Base-by-base conservation (phyloP, 2,888 invertebrate genomes). In the Pristionchus mayeri region DNA sequence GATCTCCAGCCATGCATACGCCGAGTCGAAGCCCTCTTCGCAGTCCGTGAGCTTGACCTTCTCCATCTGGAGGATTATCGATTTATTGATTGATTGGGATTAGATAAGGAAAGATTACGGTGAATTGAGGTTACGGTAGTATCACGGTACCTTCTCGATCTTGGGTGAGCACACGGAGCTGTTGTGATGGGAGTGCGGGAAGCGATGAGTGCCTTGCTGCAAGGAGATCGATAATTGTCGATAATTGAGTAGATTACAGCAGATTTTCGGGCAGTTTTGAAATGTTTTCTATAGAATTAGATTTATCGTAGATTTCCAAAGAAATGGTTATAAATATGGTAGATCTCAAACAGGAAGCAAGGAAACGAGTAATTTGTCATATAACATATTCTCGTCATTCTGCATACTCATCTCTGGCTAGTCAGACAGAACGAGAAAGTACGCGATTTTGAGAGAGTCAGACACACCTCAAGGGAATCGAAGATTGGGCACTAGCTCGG, bases 131-230 rank as follows among this genome's bases (percentile, higher is more conserved):
- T 63, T 34, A 63, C 37, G n/a, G 37, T 40, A 24, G 30, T 18
- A 0, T 11, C 34, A 27, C 4, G 2, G 21, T 27, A 81, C 81
- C 60, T 48, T 30, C 40, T 81, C 81, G 16, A 81, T 60, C 18
- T 60, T 50, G 21, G 50, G 81, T 7, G 40, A 30, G 34, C 81
- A 81, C 18, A 81, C 50, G 16, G 81, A 81, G 30, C 50, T 81
- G 44, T 81, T 81, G 44, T 81, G 81, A 6, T 27, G 30, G 18
- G n/a, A 40, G 30, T 57, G 24, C 11, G 81, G 81, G 48, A 81
- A 81, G n/a, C 34, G 54, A 9, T 79, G 52, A 2, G 52, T 52
- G 34, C 79, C 79, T 54, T 52, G 27, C 79, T 79, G 54, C 1
- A 78, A 50, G 13, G 40, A 27, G 4, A 54, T 16, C 18, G 21